Conservation (phyloP, 2,888 invertebrate genomes). For the Scrobipalpa costella region DNA sequence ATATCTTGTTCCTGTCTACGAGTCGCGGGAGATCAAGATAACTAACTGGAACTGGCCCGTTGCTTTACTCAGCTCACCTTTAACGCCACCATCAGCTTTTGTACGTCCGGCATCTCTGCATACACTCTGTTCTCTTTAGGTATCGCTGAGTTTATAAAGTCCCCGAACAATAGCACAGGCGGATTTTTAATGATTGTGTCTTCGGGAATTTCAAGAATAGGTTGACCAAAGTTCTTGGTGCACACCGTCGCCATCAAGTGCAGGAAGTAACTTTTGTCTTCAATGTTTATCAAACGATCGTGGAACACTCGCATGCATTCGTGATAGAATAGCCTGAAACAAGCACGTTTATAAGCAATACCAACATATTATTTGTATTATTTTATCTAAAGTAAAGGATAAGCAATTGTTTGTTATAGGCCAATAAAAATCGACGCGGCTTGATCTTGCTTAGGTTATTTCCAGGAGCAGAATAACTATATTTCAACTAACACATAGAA, state of each 20-base stretch:
- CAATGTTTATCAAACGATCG: slow-evolving; percentile 90
- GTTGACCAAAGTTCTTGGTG: slow-evolving; percentile 81
- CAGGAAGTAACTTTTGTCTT: slow-evolving; percentile 91
- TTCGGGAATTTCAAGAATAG: slow-evolving; percentile 82
- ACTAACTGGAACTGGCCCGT: too few species aligned
- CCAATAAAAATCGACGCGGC: too few species aligned
- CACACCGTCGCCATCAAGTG: slow-evolving; percentile 86
- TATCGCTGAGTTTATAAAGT: slow-evolving; percentile 89
- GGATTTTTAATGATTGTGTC: slow-evolving; percentile 81
- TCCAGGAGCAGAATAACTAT: too few species aligned
- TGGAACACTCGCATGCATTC: slow-evolving; percentile 96
- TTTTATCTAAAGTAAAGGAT: too few species aligned
- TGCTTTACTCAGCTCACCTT: slow-evolving; percentile 71
- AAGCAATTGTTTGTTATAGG: too few species aligned
- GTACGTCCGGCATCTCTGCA: slow-evolving; percentile 89
- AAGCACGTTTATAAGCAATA: slow-evolving; percentile 16
- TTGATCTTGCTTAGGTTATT: too few species aligned
- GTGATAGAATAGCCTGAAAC: slow-evolving; percentile 90
- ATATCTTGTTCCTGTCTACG: too few species aligned
- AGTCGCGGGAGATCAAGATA: too few species aligned
- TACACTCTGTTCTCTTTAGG: slow-evolving; percentile 88
- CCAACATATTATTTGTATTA: background rate
- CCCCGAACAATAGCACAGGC: slow-evolving; percentile 90
- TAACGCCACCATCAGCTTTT: slow-evolving; percentile 85
- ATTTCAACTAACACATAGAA: too few species aligned